phyloP scores from a whole-genome alignment of 1,140 invertebrate genomes.

The Aphelinus atriplicis region DNA sequence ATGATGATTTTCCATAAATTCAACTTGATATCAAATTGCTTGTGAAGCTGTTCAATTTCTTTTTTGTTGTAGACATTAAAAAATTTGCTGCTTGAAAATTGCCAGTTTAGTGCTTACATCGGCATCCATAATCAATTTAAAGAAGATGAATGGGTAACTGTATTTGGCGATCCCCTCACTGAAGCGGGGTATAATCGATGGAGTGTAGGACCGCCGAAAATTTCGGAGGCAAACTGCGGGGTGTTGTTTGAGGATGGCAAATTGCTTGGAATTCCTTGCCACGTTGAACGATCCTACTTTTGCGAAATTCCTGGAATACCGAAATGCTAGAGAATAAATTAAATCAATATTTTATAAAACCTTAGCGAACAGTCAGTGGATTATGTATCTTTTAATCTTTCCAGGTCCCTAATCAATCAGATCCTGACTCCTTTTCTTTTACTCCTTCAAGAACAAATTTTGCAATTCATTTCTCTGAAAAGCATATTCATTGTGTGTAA shows the following conservation, averaged over 20 bases:
- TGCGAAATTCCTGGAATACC: constrained; percentile 32
- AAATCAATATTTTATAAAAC: constrained; percentile 22
- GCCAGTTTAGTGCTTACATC: constrained; percentile 40
- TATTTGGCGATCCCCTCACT: constrained; percentile 30
- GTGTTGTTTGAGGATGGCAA: constrained; percentile 36
- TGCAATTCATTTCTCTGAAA: no score
- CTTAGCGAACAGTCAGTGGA: constrained; percentile 3
- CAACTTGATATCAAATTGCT: no score
- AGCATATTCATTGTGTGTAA: no score
- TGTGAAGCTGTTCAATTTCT: background rate
- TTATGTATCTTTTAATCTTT: background rate
- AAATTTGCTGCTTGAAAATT: constrained; percentile 38
- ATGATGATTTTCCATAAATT: no score
- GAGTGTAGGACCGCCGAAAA: constrained; percentile 33
- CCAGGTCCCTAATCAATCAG: background rate
- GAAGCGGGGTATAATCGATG: constrained; percentile 36
- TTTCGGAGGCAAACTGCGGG: constrained; percentile 30
- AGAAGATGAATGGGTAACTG: constrained; percentile 38
- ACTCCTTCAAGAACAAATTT: no score
- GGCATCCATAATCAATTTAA: constrained; percentile 43
- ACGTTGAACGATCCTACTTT: constrained; percentile 33
- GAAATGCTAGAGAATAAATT: constrained; percentile 21
- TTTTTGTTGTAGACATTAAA: constrained; percentile 30
- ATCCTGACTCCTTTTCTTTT: no score
- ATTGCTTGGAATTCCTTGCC: constrained; percentile 34